Conservation (phyloP, 2,888 invertebrate genomes). For the Thecocarcelia acutangulata region DNA sequence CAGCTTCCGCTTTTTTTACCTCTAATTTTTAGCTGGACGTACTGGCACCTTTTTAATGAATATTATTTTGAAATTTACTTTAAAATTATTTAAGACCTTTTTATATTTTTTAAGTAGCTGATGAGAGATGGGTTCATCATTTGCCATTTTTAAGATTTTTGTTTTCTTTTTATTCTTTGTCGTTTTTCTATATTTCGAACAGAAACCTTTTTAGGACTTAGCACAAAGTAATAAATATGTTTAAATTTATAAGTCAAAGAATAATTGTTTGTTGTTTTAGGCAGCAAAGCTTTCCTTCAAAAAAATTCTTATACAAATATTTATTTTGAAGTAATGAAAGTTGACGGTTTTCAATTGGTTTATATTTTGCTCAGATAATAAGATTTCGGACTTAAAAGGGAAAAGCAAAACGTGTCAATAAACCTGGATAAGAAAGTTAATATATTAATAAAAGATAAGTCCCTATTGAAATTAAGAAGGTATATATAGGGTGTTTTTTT, state of each 20-base stretch:
- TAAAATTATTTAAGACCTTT: constrained; percentile 51
- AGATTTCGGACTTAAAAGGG: no score
- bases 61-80: constrained; percentile 57
- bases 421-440: no score
- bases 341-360: no score
- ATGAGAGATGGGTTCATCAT: neutral
- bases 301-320: constrained; percentile 50
- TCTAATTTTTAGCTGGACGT: constrained; percentile 10
- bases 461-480: no score
- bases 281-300: neutral
- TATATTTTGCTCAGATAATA: neutral
- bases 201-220: neutral
- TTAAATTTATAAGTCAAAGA: constrained; percentile 37
- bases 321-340: constrained; percentile 26
- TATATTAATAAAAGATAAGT: no score
- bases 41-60: constrained; percentile 26
- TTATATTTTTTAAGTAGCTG: constrained; percentile 55
- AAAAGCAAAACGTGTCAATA: no score
- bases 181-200: neutral
- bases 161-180: neutral
- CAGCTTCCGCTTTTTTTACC: constrained; percentile 10
- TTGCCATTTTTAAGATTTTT: neutral
- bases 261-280: constrained; percentile 43
- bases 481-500: no score
- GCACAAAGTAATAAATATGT: constrained; percentile 4